Evolutionary conservation across 2,888 invertebrate species (phyloP).

Genomic region (Drosophila nigritarsus): DNA sequence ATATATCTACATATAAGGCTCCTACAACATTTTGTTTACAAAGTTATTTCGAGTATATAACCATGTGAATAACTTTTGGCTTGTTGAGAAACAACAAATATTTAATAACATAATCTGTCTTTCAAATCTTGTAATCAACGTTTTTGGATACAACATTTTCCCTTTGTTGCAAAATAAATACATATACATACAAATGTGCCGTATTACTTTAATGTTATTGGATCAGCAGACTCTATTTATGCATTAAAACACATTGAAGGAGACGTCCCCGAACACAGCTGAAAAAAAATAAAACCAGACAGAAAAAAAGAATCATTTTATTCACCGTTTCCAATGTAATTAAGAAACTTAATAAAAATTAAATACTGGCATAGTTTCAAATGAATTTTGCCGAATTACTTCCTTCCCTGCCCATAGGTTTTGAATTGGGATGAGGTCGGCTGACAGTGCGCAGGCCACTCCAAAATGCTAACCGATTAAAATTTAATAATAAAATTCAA

Average conservation of each 20-base stretch:
- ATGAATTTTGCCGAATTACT: neutral
- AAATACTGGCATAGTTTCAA: neutral
- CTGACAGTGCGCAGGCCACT: too few relatives aligned
- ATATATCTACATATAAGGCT: neutral
- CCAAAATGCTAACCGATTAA: neutral
- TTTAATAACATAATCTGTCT: neutral
- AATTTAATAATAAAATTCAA: neutral
- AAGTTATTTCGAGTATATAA: neutral
- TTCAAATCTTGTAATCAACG: neutral
- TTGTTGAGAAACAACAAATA: neutral
- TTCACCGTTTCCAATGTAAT: neutral
- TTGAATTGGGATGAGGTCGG: neutral
- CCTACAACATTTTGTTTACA: neutral
- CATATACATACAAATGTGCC: neutral
- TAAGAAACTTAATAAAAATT: neutral
- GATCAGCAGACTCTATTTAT: neutral
- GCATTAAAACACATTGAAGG: neutral
- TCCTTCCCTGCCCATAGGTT: neutral
- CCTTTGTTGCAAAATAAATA: neutral
- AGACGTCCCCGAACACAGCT: neutral
- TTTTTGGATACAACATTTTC: neutral
- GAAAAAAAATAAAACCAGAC: neutral
- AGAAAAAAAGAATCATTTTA: neutral
- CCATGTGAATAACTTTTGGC: too few relatives aligned
- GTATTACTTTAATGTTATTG: neutral